phyloP scores from a whole-genome alignment of 2,113 vertebrate genomes.

The Diphyllodes magnificus region DNA sequence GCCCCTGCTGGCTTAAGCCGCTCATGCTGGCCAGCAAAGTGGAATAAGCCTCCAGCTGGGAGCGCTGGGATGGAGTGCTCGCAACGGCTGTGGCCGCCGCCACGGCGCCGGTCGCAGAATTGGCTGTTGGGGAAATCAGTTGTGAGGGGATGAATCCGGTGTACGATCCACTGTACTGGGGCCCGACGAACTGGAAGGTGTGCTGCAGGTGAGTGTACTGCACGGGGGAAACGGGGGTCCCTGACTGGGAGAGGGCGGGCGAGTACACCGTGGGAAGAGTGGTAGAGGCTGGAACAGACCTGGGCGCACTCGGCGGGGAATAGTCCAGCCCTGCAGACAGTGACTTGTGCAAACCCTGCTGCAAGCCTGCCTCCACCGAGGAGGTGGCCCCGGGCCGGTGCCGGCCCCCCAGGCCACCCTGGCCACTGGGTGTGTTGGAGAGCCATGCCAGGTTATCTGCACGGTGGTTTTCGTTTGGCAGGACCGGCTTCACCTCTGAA shows the following conservation, averaged over 20 bases:
- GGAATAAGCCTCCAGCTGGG: slow-evolving; percentile 88
- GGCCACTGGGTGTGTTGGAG: slow-evolving; percentile 74
- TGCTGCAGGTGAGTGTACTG: slow-evolving; percentile 90
- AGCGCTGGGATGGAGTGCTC: slow-evolving; percentile 80
- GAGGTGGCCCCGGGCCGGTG: slow-evolving; percentile 60
- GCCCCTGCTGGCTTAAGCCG: slow-evolving; percentile 79
- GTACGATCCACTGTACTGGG: slow-evolving; percentile 86
- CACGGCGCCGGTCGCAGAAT: slow-evolving; percentile 65
- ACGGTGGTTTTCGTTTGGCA: slow-evolving; percentile 84
- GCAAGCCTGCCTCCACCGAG: slow-evolving; percentile 71
- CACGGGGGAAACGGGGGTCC: slow-evolving; percentile 80
- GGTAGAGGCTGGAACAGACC: slow-evolving; percentile 80
- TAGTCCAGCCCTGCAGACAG: slow-evolving; percentile 77
- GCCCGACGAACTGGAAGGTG: slow-evolving; percentile 91
- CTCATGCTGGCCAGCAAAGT: slow-evolving; percentile 81
- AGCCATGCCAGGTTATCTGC: slow-evolving; percentile 90
- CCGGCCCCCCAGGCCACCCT: slow-evolving; percentile 66
- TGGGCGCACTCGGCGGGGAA: slow-evolving; percentile 71
- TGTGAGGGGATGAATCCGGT: slow-evolving; percentile 88
- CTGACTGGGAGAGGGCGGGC: slow-evolving; percentile 80
- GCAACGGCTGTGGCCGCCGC: slow-evolving; percentile 73
- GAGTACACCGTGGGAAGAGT: slow-evolving; percentile 85
- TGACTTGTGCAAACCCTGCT: slow-evolving; percentile 84
- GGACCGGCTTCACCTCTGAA: slow-evolving; percentile 81
- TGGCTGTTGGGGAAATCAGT: slow-evolving; percentile 83